These are phyloP conservation scores for Cotesia vestalis DNA, from an alignment of 1,140 invertebrate genomes.

Conservation along the genomic window DNA sequence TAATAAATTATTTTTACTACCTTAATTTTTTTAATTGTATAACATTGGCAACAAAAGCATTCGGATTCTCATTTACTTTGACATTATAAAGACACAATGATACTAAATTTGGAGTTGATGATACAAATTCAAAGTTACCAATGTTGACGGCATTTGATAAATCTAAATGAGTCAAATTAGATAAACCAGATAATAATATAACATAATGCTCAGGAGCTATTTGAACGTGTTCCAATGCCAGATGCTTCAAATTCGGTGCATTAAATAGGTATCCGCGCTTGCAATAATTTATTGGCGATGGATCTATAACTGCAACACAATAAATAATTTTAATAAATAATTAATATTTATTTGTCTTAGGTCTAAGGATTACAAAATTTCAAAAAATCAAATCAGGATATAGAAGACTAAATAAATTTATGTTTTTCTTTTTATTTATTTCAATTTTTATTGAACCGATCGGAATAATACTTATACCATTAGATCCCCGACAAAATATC, in stretches of 20 bases:
- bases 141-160: slow-evolving; percentile 75
- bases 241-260: slow-evolving; percentile 72
- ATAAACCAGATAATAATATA: slow-evolving; percentile 68
- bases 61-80: slow-evolving; percentile 43
- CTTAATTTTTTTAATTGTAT: slow-evolving; percentile 55
- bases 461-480: too few species aligned
- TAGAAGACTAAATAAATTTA: too few species aligned
- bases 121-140: slow-evolving; percentile 52
- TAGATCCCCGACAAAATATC: too few species aligned
- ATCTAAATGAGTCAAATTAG: slow-evolving; percentile 79
- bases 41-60: slow-evolving; percentile 51
- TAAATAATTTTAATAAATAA: slow-evolving; percentile 53
- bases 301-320: slow-evolving; percentile 54
- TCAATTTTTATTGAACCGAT: too few species aligned
- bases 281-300: slow-evolving; percentile 57
- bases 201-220: slow-evolving; percentile 65
- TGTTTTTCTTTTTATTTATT: too few species aligned
- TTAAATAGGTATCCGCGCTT: slow-evolving; percentile 69
- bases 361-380: too few species aligned
- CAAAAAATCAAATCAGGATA: too few species aligned
- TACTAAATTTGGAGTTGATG: slow-evolving; percentile 71
- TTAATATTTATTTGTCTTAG: too few species aligned
- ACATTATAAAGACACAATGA: slow-evolving; percentile 83
- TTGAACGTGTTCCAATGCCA: slow-evolving; percentile 70
- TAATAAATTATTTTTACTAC: slow-evolving; percentile 40